phyloP scores from a whole-genome alignment of 2,888 invertebrate species.

The Oscheius onirici region DNA sequence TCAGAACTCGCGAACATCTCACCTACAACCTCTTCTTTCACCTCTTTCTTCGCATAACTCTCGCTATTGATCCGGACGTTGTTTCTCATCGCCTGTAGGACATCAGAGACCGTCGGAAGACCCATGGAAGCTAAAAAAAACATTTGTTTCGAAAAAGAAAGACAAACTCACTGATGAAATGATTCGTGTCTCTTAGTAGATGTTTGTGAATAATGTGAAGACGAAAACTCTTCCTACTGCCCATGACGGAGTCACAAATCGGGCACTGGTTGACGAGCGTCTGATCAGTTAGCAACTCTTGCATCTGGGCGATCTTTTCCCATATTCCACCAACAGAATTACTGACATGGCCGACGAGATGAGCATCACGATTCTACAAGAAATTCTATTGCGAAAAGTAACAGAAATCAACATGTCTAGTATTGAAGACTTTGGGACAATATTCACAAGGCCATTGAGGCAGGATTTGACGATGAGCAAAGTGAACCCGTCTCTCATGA shows the following conservation, averaged over 20 bases:
- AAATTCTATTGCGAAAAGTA: neutral
- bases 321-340: slow-evolving; percentile 29
- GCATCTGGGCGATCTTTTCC: slow-evolving; percentile 32
- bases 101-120: slow-evolving; percentile 15
- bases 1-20: too few relatives aligned
- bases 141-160: neutral
- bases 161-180: slow-evolving; percentile 22
- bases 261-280: slow-evolving; percentile 35
- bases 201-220: slow-evolving; percentile 36
- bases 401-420: slow-evolving; percentile 22
- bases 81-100: slow-evolving; percentile 6
- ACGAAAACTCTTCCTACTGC: slow-evolving; percentile 35
- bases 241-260: slow-evolving; percentile 35
- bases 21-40: slow-evolving; percentile 4
- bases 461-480: neutral
- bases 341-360: slow-evolving; percentile 30
- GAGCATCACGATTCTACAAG: slow-evolving; percentile 28
- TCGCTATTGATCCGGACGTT: neutral
- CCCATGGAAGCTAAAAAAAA: slow-evolving; percentile 27
- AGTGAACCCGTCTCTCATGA: slow-evolving; percentile 28
- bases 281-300: slow-evolving; percentile 34
- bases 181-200: slow-evolving; percentile 19
- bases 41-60: neutral
- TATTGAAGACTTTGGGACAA: slow-evolving; percentile 22
- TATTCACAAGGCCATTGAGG: slow-evolving; percentile 29